Base-by-base conservation (phyloP, 2,113 vertebrate genomes). In the Nyctibius bracteatus region DNA sequence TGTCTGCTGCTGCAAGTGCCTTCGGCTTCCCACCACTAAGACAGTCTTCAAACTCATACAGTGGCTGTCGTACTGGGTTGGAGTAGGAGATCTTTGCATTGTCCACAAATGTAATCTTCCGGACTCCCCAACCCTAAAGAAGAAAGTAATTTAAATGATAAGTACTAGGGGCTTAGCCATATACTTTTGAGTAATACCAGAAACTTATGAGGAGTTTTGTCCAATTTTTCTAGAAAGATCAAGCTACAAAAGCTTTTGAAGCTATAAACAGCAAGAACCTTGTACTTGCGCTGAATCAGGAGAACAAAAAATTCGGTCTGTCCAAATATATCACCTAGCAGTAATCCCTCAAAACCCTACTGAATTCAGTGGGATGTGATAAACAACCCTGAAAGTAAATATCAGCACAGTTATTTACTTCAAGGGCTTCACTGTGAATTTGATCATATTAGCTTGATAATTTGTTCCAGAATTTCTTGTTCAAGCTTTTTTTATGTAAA, bases 1-100 rank as follows among this genome's bases (percentile, higher is more conserved):
- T 98, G 10, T 99, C 99, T 15, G 98, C 99, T 51, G 99, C 99
- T 39, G 99, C 99, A 70, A 98, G 91, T 33, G 99, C 99, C 95
- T 99, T 99, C 31, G 98, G 96, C 84, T 99, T 99, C 20, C 99
- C 99, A 52, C 99, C 99, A 2, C 84, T 97, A 3, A 99, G 98
- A 95, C 99, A 99, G 84, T 99, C 99, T 94, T 99, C 99, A 62
- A 99, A 99, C 86, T 99, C 99, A 37, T 99, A 99, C 14, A 99
- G 98, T 0, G 99, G 99, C 97, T 99, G 99, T 18, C 99, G 98
- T 35, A 99, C 99, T 1, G 99, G 99, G 92, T 99, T 99, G 39
- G 99, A 99, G 95, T 99, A 99, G 9, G 99, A 99, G 97, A 99
- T 99, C 97, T 98, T 99, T 14, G 99, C 99, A 19, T 99, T 99